Evolutionary conservation across 2,888 invertebrate genomes (phyloP), one percentile per base, ranked within the genome.

Genomic region (Cataglyphis albicans): DNA sequence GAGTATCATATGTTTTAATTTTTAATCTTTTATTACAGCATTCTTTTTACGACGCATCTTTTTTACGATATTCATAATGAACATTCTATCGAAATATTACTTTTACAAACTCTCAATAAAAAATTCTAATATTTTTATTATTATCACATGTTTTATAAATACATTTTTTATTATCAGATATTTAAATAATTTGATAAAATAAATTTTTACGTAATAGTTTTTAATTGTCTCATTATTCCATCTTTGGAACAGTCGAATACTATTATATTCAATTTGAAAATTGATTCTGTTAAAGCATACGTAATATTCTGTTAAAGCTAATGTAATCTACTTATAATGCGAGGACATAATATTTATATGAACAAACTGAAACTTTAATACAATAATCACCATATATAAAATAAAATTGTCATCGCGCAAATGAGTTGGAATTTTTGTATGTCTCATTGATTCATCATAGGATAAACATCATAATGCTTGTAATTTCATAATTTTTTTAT

Each of bases 321-420:
- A 29, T 29, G 1, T 2, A 29, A 29, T 29, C 29, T 29, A 29
- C 29, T 0, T 21, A 10, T 15, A 15, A 38, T 15, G 7, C 4
- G 12, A 41, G 9, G 4, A 44, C 32, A 59, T 59, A 72, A 38
- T 18, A 21, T 29, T 5, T 5, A 21, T 35, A 10, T 18, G 21
- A 21, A 1, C 3, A 44, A 44, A 44, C 12, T 44, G 1, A 63
- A 64, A 5, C 9, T 48, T 74, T 65, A 25, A 76, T 15, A 12
- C 55, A 76, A 41, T 76, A 76, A 76, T 41, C 15, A 44, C 38
- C n/a, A 65, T 57, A n/a, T 32, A 65, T 57, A n/a, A n/a, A 21
- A 57, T 41, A 65, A 76, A 55, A 52, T 65, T 61, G 21, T 44
- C 63, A 12, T 6, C 25, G 63, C 29, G 7, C 3, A 75, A 48